Evolutionary conservation across 1,140 invertebrate genomes (phyloP).

Genomic region (Phenacoccus solenopsis): DNA sequence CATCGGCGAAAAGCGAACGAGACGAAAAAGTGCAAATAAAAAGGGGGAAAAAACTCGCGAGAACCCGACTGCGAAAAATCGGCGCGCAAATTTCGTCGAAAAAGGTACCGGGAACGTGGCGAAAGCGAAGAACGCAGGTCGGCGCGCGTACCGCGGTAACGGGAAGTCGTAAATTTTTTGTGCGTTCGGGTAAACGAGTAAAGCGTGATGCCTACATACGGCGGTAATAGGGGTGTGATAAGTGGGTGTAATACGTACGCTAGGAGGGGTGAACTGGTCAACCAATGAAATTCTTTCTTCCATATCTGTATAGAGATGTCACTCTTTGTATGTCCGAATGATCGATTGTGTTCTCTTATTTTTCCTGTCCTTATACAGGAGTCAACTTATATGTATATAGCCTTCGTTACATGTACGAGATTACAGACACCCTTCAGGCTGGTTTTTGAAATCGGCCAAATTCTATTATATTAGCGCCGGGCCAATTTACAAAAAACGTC

Average conservation of each 20-base stretch:
- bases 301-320: conserved; percentile 13
- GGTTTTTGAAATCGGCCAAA: not conserved
- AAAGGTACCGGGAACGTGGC: not conserved
- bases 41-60: not conserved
- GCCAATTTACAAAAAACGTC: conserved; percentile 12
- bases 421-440: not conserved
- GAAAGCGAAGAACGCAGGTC: not conserved
- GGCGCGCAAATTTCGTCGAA: not conserved
- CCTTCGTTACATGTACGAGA: not conserved
- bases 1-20: too few relatives aligned
- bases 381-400: conserved; percentile 1
- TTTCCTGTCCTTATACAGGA: conserved; percentile 5
- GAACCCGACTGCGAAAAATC: not conserved
- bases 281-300: conserved; percentile 11
- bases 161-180: not conserved
- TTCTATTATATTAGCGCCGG: conserved; percentile 1
- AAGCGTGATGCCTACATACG: conserved; percentile 11
- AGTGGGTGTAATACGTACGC: conserved; percentile 8
- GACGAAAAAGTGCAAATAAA: too few relatives aligned
- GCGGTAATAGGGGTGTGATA: conserved; percentile 2
- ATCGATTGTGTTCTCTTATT: conserved; percentile 9
- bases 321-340: conserved; percentile 14
- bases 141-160: not conserved
- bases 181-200: not conserved
- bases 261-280: conserved; percentile 5